phyloP scores from a whole-genome alignment of 2,797 vertebrate genomes.

The Heliangelus exortis region DNA sequence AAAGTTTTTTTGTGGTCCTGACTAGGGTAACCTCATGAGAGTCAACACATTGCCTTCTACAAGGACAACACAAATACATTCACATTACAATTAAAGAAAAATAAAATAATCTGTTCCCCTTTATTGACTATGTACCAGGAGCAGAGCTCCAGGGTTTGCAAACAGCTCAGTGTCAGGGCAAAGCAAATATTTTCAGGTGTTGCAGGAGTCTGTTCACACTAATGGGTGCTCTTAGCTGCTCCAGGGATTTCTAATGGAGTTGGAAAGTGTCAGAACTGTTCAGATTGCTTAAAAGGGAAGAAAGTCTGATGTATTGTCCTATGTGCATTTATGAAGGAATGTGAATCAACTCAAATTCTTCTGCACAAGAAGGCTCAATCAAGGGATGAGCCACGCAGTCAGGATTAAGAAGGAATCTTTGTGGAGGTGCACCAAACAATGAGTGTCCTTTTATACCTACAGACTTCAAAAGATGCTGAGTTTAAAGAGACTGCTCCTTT shows the following conservation, averaged over 20 bases:
- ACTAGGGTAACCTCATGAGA: background rate
- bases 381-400: background rate
- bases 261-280: background rate
- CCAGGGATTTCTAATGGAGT: background rate
- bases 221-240: background rate
- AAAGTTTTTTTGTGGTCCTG: background rate
- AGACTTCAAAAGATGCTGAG: conserved; percentile 18
- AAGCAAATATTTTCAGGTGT: background rate
- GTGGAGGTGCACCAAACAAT: background rate
- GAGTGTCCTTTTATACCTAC: background rate
- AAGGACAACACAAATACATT: background rate
- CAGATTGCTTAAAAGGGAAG: background rate
- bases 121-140: background rate
- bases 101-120: background rate
- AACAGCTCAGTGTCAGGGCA: background rate
- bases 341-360: conserved; percentile 12
- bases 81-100: background rate
- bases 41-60: background rate
- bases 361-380: background rate
- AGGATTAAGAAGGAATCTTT: conserved; percentile 34
- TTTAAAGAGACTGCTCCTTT: background rate
- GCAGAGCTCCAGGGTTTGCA: background rate
- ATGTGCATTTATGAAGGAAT: background rate
- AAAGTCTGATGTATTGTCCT: background rate
- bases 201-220: background rate